These are phyloP conservation scores for Drosophila paulistorum DNA, from an alignment of 1,140 invertebrate species.

Conservation along the genomic window DNA sequence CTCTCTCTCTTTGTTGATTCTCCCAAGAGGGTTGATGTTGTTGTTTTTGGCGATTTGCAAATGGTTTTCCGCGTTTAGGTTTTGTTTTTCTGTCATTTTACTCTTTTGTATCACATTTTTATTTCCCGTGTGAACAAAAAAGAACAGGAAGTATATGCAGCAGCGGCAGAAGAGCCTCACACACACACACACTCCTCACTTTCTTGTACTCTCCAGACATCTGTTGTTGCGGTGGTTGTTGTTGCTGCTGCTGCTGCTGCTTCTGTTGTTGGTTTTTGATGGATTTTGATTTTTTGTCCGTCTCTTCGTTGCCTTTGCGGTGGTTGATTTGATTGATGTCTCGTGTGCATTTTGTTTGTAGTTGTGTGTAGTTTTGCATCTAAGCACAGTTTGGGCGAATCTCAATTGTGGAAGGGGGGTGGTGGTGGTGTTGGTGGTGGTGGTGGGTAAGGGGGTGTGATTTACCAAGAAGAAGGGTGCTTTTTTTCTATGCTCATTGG, in stretches of 20 bases:
- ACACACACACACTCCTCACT: not conserved
- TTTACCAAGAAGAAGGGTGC: not conserved
- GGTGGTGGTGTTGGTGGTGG: not conserved
- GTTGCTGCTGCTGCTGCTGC: slow-evolving; percentile 1
- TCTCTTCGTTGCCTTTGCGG: not conserved
- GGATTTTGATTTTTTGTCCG: not conserved
- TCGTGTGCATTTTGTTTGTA: not conserved
- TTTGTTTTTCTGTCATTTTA: slow-evolving; percentile 72
- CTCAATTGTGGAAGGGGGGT: not conserved
- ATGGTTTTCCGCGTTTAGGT: slow-evolving; percentile 80
- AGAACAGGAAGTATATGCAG: slow-evolving; percentile 16
- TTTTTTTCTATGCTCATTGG: not conserved
- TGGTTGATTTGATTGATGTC: slow-evolving; percentile 14
- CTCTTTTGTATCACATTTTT: slow-evolving; percentile 77
- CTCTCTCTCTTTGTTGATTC: slow-evolving; percentile 24
- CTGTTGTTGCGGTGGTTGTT: slow-evolving; percentile 18
- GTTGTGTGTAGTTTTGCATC: slow-evolving; percentile 6
- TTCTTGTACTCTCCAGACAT: not conserved
- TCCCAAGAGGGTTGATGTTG: slow-evolving; percentile 42
- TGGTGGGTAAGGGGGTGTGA: not conserved
- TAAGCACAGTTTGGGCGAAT: not conserved
- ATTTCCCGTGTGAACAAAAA: slow-evolving; percentile 76
- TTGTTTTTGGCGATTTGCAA: slow-evolving; percentile 68
- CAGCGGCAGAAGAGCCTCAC: not conserved
- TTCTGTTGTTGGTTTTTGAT: slow-evolving; percentile 14